Evolutionary conservation across 2,113 vertebrate genomes (phyloP), one percentile per base, ranked within the genome.

Genomic region (Calypte anna): DNA sequence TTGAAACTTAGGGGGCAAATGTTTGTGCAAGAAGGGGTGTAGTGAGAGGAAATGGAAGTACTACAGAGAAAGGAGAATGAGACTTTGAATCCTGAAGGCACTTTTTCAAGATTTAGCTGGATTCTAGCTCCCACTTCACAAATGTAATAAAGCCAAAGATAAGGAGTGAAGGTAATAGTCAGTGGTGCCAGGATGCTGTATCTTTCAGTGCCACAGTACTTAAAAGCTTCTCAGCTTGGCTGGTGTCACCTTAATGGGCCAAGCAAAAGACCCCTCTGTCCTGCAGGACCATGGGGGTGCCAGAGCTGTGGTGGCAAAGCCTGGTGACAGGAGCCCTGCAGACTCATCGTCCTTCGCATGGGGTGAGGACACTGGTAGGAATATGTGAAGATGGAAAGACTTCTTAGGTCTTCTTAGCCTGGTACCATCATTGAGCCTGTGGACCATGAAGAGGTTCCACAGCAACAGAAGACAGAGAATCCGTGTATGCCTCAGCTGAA

Each of bases 271-370:
- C 2, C 9, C 5, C 30, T 69, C n/a, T 61, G 14, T 48, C 31
- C 51, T 16, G 3, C n/a, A 20, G 0, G 4, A 6, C n/a, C 0
- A 0, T 17, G 30, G 14, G 18, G 25, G 8, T 31, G 23, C 3
- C 10, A 25, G 64, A 63, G 61, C 5, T 15, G 0, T 3, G 12
- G 22, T 27, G 48, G 20, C 33, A 64, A 15, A 59, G 12, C 9
- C 23, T 14, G 10, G 18, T 51, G 38, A 48, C 19, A 40, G 24
- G 8, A 85, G 4, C 12, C 24, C 17, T 30, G 6, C 14, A 36
- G 19, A 30, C 3, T 79, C 18, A 48, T 78, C 63, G 40, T 12
- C 24, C 5, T 51, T 59, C 24, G 4, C 10, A 1, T 12, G 78
- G 27, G 8, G 1, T 58, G 38, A 87, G 50, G 33, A 82, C 19